Evolutionary conservation across 2,888 invertebrate genomes (phyloP).

Genomic region (Netelia virgata): DNA sequence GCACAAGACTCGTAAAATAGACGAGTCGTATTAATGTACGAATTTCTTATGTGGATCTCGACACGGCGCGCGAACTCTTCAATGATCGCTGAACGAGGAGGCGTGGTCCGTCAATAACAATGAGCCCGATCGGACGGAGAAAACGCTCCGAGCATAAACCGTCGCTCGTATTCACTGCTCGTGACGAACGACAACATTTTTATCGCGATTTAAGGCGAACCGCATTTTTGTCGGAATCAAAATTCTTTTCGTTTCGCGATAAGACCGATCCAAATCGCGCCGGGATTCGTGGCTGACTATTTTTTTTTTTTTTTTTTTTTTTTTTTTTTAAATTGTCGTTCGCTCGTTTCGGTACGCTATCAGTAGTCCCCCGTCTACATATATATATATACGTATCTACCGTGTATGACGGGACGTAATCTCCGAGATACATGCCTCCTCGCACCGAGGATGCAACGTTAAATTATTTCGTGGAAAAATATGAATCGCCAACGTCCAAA

Average conservation of each 20-base stretch:
- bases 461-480: too few relatives aligned
- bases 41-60: conserved; percentile 43
- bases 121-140: conserved; percentile 6
- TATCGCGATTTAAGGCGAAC: conserved; percentile 38
- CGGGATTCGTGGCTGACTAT: conserved; percentile 34
- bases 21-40: conserved; percentile 10
- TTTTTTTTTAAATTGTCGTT: conserved; percentile 27
- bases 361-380: conserved; percentile 28
- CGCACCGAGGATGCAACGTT: neutral
- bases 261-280: conserved; percentile 28
- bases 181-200: neutral
- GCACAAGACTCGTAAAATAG: conserved; percentile 17
- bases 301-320: conserved; percentile 41
- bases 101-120: conserved; percentile 75
- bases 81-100: conserved; percentile 72
- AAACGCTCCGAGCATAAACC: neutral
- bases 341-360: conserved; percentile 25
- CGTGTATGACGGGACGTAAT: neutral
- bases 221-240: conserved; percentile 45
- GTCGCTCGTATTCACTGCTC: conserved; percentile 1
- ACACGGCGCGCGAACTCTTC: conserved; percentile 61
- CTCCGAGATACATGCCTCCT: neutral
- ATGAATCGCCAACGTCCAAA: neutral
- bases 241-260: conserved; percentile 14
- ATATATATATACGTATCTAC: neutral